Evolutionary conservation across 1,140 invertebrate species (phyloP).

Genomic region (Drosophila lacteicornis): DNA sequence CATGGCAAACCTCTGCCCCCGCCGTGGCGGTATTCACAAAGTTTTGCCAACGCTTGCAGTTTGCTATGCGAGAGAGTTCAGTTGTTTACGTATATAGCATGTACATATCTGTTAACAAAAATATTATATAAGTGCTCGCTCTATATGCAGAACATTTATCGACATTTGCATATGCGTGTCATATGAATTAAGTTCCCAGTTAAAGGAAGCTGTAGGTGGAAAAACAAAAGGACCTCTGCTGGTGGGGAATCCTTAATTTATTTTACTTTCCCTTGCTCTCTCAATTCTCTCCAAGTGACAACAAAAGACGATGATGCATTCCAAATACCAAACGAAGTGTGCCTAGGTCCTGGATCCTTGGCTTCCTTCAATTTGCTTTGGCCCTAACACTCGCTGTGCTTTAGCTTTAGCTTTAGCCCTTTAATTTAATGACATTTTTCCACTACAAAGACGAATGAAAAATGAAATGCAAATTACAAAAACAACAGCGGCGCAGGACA

Average conservation of each 20-base stretch:
- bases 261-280: slow-evolving; percentile 8
- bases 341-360: no score
- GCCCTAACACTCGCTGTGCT: neutral
- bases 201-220: slow-evolving; percentile 9
- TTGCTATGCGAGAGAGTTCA: slow-evolving; percentile 8
- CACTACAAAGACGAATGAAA: slow-evolving; percentile 67
- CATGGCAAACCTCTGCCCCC: slow-evolving; percentile 31
- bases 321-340: slow-evolving; percentile 5
- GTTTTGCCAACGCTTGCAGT: slow-evolving; percentile 45
- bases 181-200: slow-evolving; percentile 45
- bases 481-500: slow-evolving; percentile 54
- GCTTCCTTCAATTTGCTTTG: slow-evolving; percentile 23
- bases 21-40: slow-evolving; percentile 10
- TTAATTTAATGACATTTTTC: slow-evolving; percentile 81
- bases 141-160: slow-evolving; percentile 33
- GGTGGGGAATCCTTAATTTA: slow-evolving; percentile 30
- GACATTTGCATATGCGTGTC: slow-evolving; percentile 30
- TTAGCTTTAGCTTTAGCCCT: slow-evolving; percentile 42
- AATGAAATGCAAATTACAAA: slow-evolving; percentile 78
- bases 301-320: slow-evolving; percentile 12
- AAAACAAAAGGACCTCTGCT: slow-evolving; percentile 1
- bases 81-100: slow-evolving; percentile 12
- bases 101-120: slow-evolving; percentile 23
- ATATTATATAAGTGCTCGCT: slow-evolving; percentile 35
- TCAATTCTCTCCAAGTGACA: slow-evolving; percentile 1